Evolutionary conservation across 2,888 invertebrate species (phyloP).

Genomic region (Catocala nupta): DNA sequence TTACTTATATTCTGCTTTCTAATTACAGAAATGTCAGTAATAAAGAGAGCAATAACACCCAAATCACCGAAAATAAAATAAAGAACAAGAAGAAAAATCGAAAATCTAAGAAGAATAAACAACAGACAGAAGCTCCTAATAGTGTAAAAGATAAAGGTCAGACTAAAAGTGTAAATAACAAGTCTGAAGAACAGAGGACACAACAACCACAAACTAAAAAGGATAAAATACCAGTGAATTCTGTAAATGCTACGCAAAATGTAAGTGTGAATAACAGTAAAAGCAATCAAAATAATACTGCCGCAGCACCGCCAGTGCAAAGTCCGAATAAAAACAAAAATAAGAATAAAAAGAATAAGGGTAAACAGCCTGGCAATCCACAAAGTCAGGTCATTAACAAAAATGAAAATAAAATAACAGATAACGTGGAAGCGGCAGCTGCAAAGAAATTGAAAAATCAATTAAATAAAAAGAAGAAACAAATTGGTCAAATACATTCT

Average conservation of each 20-base stretch:
- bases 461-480: slow-evolving; percentile 72
- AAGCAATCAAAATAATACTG: slow-evolving; percentile 24
- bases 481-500: slow-evolving; percentile 71
- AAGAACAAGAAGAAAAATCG: slow-evolving; percentile 57
- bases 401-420: slow-evolving; percentile 63
- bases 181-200: slow-evolving; percentile 22
- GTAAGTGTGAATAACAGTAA: slow-evolving; percentile 33
- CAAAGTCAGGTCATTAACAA: slow-evolving; percentile 39
- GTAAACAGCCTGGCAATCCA: slow-evolving; percentile 24
- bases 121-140: slow-evolving; percentile 33
- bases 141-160: slow-evolving; percentile 16
- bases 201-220: slow-evolving; percentile 36
- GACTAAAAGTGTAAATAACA: slow-evolving; percentile 22
- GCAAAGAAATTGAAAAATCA: slow-evolving; percentile 75
- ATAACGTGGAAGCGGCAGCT: slow-evolving; percentile 62
- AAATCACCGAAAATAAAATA: slow-evolving; percentile 15
- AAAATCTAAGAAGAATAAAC: slow-evolving; percentile 61
- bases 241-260: slow-evolving; percentile 27
- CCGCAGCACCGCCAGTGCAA: slow-evolving; percentile 30
- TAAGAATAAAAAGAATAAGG: slow-evolving; percentile 58
- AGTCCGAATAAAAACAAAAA: slow-evolving; percentile 59
- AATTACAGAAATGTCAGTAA: slow-evolving; percentile 29
- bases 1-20: too few species aligned
- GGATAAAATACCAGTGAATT: slow-evolving; percentile 51
- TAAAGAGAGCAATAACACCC: slow-evolving; percentile 9